Conservation (phyloP, 2,888 invertebrate species). For the Nymphalis c-album region DNA sequence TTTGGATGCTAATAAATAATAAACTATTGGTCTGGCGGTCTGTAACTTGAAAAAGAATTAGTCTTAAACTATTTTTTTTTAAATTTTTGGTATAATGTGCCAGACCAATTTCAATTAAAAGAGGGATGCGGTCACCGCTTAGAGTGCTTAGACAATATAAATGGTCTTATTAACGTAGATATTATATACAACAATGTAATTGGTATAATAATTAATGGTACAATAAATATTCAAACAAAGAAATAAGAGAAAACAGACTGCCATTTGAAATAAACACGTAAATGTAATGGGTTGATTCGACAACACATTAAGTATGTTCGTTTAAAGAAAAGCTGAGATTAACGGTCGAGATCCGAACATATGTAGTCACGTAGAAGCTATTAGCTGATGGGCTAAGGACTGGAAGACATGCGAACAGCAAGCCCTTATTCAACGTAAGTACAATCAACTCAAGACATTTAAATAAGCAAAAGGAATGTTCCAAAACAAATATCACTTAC, state of each 20-base stretch:
- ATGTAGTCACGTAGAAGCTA: slow-evolving; percentile 72
- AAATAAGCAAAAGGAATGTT: background rate
- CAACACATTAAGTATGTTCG: slow-evolving; percentile 52
- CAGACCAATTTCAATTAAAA: no score
- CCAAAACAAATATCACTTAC: background rate
- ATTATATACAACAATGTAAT: no score
- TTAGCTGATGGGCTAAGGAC: slow-evolving; percentile 65
- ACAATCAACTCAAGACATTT: background rate
- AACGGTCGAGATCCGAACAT: slow-evolving; percentile 57
- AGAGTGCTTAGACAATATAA: no score
- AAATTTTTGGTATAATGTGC: no score
- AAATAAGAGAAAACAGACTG: background rate
- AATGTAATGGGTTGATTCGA: slow-evolving; percentile 19
- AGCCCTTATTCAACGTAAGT: slow-evolving; percentile 27
- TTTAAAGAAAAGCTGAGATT: slow-evolving; percentile 33
- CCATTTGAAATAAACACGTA: background rate
- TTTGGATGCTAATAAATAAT: no score
- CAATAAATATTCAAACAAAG: background rate
- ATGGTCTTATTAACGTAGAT: no score
- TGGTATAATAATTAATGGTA: no score
- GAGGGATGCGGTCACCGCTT: no score
- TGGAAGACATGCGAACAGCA: slow-evolving; percentile 61
- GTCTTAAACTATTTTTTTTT: no score
- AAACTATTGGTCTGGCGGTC: no score
- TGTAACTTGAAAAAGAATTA: no score